Base-by-base conservation (phyloP, 2,113 vertebrate species). In the Xiphorhynchus elegans region DNA sequence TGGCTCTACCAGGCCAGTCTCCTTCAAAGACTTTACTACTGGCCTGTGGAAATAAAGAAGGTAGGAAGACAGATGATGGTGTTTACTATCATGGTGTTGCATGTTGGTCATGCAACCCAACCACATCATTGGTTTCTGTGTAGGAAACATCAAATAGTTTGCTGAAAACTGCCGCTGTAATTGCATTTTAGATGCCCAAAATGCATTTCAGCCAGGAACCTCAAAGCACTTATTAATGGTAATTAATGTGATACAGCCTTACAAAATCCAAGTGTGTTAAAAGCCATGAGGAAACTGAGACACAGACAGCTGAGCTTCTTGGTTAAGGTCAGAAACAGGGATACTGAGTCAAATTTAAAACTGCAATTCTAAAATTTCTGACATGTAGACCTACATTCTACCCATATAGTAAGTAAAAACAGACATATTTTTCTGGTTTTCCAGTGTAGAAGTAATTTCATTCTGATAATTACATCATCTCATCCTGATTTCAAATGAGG, bases 11-110 rank as follows among this genome's bases (percentile, higher is more conserved):
- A 95, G 74, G 37, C 99, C 99, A 19, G 99, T 99, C 96, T 99
- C 99, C 98, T 99, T 99, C 97, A 99, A 98, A 7, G 99, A 99
- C 42, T 98, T 99, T 63, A 99, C 99, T 95, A 99, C 99, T 12
- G 99, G 98, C 74, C 99, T 99, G 96, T 82, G 42, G 89, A 81
- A 90, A 95, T 2, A 79, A 69, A 56, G 53, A 73, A 80, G 55
- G 82, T 66, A 83, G 44, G 69, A 84, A 90, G 15, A 80, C 25
- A 73, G 52, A 60, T 59, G 40, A 70, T 93, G 69, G 20, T 37
- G 40, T 84, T 95, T 60, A 81, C 42, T 39, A 82, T 94, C 39
- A 79, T n/a, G n/a, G n/a, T n/a, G n/a, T n/a, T n/a, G n/a, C n/a
- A n/a, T n/a, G n/a, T 87, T 95, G 87, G 72, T 87, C 40, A 85